Evolutionary conservation across 2,113 vertebrate species (phyloP).

Genomic region (Upupa epops): DNA sequence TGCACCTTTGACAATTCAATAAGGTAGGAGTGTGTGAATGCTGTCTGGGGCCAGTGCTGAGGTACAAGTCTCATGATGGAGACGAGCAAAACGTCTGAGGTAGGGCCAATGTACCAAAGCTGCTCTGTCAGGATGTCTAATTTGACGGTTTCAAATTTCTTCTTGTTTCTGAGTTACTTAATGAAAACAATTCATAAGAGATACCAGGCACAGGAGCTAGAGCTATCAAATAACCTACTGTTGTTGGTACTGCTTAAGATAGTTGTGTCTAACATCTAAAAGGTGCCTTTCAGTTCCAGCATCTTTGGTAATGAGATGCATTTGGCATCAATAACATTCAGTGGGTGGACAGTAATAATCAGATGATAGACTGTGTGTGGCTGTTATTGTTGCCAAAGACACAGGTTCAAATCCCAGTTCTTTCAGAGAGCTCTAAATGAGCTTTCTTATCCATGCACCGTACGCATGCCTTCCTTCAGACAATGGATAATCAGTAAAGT

Average conservation of each 20-base stretch:
- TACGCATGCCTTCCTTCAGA: background rate
- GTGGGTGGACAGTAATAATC: constrained; percentile 6
- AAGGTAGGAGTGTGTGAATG: rapidly evolving
- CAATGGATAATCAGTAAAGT: background rate
- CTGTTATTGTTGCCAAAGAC: background rate
- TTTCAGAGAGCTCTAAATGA: background rate
- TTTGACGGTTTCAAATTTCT: background rate
- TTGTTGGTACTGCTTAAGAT: background rate
- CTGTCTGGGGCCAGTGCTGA: background rate
- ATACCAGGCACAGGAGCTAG: rapidly evolving
- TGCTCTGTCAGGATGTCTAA: background rate
- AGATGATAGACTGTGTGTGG: background rate
- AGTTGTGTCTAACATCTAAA: background rate
- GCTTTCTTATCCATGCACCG: background rate
- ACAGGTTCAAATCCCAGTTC: background rate
- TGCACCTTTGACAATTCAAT: rapidly evolving
- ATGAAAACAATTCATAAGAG: background rate
- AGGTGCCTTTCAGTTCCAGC: background rate
- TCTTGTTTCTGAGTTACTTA: background rate
- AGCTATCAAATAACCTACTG: background rate
- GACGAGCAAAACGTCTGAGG: background rate
- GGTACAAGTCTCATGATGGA: background rate
- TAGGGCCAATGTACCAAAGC: background rate
- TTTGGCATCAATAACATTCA: background rate
- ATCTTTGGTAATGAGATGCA: background rate